These are phyloP conservation scores for Corapipo altera DNA, from an alignment of 2,113 vertebrate genomes.

Conservation along the genomic window DNA sequence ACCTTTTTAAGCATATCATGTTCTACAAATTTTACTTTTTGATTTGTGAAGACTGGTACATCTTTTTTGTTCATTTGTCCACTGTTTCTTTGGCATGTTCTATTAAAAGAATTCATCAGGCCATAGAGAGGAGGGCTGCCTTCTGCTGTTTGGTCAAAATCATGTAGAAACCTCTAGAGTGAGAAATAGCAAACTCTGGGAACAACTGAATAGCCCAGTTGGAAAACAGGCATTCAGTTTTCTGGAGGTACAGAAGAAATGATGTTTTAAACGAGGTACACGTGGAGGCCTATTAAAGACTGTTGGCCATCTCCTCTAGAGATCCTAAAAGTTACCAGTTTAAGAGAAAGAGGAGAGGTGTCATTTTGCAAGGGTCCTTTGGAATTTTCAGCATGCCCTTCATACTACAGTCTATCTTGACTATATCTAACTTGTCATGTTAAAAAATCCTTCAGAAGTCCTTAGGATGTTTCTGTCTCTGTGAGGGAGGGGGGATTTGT, in stretches of 20 bases:
- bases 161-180: neutral
- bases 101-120: neutral
- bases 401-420: neutral
- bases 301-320: fast-evolving
- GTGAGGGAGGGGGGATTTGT: neutral
- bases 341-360: neutral
- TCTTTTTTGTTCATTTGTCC: neutral
- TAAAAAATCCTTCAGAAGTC: neutral
- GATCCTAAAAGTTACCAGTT: neutral
- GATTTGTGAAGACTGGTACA: neutral
- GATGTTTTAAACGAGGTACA: fast-evolving
- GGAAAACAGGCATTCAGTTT: neutral
- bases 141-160: neutral
- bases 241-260: neutral
- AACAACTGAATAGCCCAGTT: neutral
- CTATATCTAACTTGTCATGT: neutral
- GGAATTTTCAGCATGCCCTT: neutral
- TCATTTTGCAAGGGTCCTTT: neutral
- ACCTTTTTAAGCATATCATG: neutral
- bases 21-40: neutral
- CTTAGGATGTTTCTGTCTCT: neutral
- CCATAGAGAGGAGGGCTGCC: neutral
- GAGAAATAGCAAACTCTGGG: neutral
- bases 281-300: neutral
- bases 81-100: neutral